Evolutionary conservation across 1,140 invertebrate species (phyloP).

Genomic region (Scaptomyza pallida): DNA sequence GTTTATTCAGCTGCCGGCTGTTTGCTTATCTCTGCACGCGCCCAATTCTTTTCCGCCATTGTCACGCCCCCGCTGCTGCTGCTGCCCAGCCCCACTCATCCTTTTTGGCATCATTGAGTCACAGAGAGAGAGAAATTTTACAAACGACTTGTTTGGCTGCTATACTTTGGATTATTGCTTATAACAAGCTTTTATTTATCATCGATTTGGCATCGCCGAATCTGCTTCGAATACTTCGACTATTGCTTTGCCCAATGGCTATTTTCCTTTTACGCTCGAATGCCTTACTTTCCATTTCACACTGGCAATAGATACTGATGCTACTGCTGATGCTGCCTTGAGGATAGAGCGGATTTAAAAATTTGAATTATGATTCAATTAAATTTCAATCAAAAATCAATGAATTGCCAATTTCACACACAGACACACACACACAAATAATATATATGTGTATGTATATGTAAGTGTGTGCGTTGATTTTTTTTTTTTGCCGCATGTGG

Average conservation of each 20-base stretch:
- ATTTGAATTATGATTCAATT: constrained; percentile 76
- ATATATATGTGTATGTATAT: constrained; percentile 3
- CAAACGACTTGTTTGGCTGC: constrained; percentile 52
- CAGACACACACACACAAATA: constrained; percentile 19
- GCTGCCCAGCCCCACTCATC: not conserved
- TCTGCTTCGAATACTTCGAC: constrained; percentile 37
- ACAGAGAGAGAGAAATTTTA: constrained; percentile 22
- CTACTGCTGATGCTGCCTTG: constrained; percentile 35
- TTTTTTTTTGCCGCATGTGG: constrained; percentile 29
- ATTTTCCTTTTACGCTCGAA: constrained; percentile 47
- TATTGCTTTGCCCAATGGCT: constrained; percentile 44
- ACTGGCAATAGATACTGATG: too few species aligned
- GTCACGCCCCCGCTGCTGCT: constrained; percentile 17
- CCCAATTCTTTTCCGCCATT: constrained; percentile 28
- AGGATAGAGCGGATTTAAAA: constrained; percentile 8
- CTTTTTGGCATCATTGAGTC: constrained; percentile 7
- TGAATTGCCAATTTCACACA: constrained; percentile 54
- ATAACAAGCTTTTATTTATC: constrained; percentile 75
- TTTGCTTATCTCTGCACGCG: constrained; percentile 68
- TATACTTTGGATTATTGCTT: constrained; percentile 70
- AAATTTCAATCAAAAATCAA: constrained; percentile 76
- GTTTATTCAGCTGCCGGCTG: constrained; percentile 60
- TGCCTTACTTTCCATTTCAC: constrained; percentile 36
- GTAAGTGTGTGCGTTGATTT: constrained; percentile 4
- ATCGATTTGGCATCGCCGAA: constrained; percentile 67